Base-by-base conservation (phyloP, 2,888 invertebrate species). In the Omphaloscelis lunosa region DNA sequence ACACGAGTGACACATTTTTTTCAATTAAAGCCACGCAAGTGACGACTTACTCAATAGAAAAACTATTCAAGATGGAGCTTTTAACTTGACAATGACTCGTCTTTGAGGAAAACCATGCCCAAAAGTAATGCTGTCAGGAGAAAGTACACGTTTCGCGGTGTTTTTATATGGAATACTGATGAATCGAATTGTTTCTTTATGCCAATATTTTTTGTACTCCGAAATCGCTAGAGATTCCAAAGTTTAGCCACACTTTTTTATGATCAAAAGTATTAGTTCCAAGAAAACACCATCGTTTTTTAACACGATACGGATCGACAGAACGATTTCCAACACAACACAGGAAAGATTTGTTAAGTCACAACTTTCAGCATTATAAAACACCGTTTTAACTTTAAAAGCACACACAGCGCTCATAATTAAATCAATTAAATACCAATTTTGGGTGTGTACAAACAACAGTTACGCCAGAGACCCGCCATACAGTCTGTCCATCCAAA, bases 31-130 rank as follows among this genome's bases (percentile, higher is more conserved):
- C 63, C 41, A 66, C 78, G 61, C 75, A 65, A 83, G 61, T 78
- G 77, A 79, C 63, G 66, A 56, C 66, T 75, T 65, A 84, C 41
- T 79, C 59, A 34, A 79, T 75, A 76, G 63, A 79, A 86, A 76
- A 75, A 77, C 39, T 72, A 39, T 71, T 58, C 27, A 68, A 79
- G 51, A 77, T 27, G n/a, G 53, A 72, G 58, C 67, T 80, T 62
- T 41, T 51, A 45, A 75, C 75, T 67, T 61, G 61, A 77, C 74
- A 80, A 73, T 77, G 73, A 75, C 61, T 79, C 12, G 45, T 51
- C 70, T 71, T 78, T 71, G 72, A 89, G 72, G 80, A 83, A 89
- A 88, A 88, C 67, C 70, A 61, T 65, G 41, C 34, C 23, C 70
- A 58, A 82, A 82, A 41, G 70, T 62, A 20, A 20, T 56, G 12